Base-by-base conservation (phyloP, 2,797 vertebrate genomes). In the Danio choprae region DNA sequence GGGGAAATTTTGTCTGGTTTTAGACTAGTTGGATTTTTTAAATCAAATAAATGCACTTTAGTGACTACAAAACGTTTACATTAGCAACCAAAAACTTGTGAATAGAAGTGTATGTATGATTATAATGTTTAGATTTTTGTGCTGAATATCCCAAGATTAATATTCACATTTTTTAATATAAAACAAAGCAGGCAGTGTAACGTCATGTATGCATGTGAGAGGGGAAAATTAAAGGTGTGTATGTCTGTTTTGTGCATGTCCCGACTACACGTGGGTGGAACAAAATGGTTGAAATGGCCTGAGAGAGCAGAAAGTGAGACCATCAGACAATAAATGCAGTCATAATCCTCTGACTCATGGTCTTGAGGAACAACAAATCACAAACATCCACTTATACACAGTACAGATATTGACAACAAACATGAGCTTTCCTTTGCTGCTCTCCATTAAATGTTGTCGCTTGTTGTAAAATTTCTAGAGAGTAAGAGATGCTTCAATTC, bases 261-360 rank as follows among this genome's bases (percentile, higher is more conserved):
- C 36, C n/a, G 36, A 78, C 44, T 29, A n/a, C 18, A 78, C 41
- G 76, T 50, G 76, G 65, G 76, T 70, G 76, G 65, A 78, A 78
- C 48, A 51, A 84, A 81, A 83, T 20, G 73, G 81, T 46, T 40
- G 58, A 69, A 67, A 59, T 20, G 20, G 50, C 53, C 29, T 4
- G 36, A 59, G 69, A 73, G 22, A 44, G 64, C 50, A 89, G 85
- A 85, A 88, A 86, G 85, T 84, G 87, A 91, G 86, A 84, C 90
- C 88, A 88, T 87, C 79, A 90, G 86, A 92, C 89, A 92, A 91
- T 90, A 86, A 85, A 89, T 90, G 89, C 12, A 46, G 84, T 86
- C 80, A 88, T 91, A 90, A 91, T 90, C 87, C 89, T 79, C 83
- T 89, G 86, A 91, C 90, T 90, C 89, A 90, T 88, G 74, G 41